Conservation (phyloP, 2,888 invertebrate species). For the Prosopocoilus inquinatus region DNA sequence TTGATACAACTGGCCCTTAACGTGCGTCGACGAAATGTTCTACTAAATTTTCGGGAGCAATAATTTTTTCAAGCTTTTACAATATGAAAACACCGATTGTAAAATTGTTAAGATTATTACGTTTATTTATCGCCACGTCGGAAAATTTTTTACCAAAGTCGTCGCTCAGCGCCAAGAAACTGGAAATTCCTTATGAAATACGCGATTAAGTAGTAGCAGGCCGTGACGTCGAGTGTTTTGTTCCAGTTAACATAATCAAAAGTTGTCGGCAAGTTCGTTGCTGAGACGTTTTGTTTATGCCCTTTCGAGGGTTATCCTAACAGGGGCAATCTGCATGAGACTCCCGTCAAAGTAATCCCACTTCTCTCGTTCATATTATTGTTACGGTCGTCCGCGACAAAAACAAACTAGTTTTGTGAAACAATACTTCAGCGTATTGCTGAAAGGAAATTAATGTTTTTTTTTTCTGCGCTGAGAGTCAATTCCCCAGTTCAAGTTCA, state of each 20-base stretch:
- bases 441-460: neutral
- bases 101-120: too few relatives aligned
- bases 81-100: too few relatives aligned
- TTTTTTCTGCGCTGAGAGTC: neutral
- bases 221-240: slow-evolving; percentile 35
- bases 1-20: too few relatives aligned
- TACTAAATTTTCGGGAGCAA: too few relatives aligned
- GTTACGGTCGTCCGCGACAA: slow-evolving; percentile 4
- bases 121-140: too few relatives aligned
- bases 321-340: neutral
- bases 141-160: too few relatives aligned
- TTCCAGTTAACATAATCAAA: slow-evolving; percentile 42
- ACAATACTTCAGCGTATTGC: neutral
- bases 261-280: slow-evolving; percentile 33
- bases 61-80: too few relatives aligned
- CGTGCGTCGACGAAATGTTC: too few relatives aligned
- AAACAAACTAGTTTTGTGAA: slow-evolving; percentile 6
- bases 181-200: neutral
- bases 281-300: too few relatives aligned
- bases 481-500: too few relatives aligned
- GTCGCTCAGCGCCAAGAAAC: neutral
- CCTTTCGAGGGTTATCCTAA: neutral
- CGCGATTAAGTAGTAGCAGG: slow-evolving; percentile 24
- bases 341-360: slow-evolving; percentile 4
- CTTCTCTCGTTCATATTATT: slow-evolving; percentile 1